A percentile compares a stretch with the other conserved stretches of the same genome.
These are phyloP conservation scores for Stenotaenia linearis DNA, from an alignment of 2,888 invertebrate species.

Conservation along the genomic window DNA sequence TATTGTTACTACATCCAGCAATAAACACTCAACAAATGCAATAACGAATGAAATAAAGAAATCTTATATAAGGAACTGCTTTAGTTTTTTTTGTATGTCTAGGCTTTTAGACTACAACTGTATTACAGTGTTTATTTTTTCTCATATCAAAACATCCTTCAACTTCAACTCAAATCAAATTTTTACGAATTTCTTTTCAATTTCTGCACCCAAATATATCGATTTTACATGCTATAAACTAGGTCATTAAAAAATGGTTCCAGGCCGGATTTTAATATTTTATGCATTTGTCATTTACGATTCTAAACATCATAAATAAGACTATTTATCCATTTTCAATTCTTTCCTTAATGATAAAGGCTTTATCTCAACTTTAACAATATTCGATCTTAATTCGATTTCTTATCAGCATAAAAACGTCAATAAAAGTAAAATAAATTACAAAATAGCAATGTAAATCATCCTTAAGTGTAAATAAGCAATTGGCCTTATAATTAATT, in stretches of 20 bases:
- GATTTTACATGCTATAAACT: not conserved
- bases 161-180: not conserved
- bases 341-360: too few species aligned
- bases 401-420: not conserved
- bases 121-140: too few species aligned
- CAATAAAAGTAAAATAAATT: not conserved
- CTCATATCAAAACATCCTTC: not conserved
- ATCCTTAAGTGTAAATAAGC: not conserved
- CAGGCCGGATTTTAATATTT: not conserved
- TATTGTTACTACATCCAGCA: too few species aligned
- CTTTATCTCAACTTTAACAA: not conserved
- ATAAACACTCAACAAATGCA: too few species aligned
- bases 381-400: not conserved
- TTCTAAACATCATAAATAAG: not conserved
- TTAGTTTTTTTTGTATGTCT: too few species aligned
- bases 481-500: not conserved
- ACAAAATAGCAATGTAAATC: too few species aligned
- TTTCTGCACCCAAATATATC: not conserved
- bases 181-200: not conserved
- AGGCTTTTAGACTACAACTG: too few species aligned
- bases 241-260: constrained; percentile 4
- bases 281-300: not conserved
- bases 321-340: too few species aligned
- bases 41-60: too few species aligned
- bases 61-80: too few species aligned